phyloP scores from a whole-genome alignment of 2,113 vertebrate genomes.

The Phylloscopus trochiloides region DNA sequence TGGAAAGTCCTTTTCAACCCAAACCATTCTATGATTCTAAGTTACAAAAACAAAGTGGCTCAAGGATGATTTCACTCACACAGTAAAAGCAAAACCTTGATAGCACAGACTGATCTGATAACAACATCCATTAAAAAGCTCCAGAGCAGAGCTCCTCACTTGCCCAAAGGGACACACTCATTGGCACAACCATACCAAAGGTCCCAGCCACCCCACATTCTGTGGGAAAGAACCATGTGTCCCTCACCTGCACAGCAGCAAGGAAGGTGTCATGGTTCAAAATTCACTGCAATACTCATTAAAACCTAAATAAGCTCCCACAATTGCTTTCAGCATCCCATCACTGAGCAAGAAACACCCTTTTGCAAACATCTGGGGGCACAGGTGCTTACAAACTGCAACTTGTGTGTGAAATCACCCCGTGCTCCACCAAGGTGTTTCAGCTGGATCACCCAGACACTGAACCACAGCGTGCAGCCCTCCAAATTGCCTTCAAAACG shows the following conservation, averaged over 20 bases:
- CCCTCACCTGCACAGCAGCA: neutral
- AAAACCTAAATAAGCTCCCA: neutral
- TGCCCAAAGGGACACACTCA: fast-evolving
- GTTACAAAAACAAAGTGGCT: neutral
- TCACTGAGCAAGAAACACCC: neutral
- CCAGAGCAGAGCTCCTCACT: neutral
- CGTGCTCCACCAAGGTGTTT: fast-evolving
- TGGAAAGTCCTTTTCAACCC: neutral
- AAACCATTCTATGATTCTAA: fast-evolving
- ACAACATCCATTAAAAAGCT: neutral
- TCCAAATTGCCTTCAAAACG: neutral
- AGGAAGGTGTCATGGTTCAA: neutral
- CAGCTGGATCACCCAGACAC: neutral
- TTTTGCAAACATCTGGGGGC: neutral
- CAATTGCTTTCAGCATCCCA: neutral
- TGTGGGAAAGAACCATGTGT: neutral
- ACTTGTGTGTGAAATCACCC: fast-evolving
- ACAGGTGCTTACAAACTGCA: neutral
- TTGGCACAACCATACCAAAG: neutral
- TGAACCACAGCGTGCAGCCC: neutral
- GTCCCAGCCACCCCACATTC: neutral
- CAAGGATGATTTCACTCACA: neutral
- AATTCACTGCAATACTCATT: neutral
- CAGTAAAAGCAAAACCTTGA: neutral
- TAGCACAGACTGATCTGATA: neutral